phyloP scores from a whole-genome alignment of 2,888 invertebrate genomes.

The Notocelia uddmanniana region DNA sequence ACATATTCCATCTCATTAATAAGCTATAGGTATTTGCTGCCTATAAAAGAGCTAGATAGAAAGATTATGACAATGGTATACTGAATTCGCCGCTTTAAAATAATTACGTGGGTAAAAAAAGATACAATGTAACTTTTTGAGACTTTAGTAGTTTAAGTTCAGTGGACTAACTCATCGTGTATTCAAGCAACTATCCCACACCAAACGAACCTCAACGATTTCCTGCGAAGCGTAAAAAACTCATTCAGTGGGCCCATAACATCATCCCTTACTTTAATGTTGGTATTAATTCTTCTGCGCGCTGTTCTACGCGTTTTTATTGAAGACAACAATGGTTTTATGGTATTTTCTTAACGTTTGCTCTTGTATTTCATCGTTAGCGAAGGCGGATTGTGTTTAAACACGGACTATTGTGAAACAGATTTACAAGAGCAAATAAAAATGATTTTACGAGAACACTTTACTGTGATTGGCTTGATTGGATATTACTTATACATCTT shows the following conservation, averaged over 20 bases:
- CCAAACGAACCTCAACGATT: constrained; percentile 47
- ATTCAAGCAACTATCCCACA: constrained; percentile 45
- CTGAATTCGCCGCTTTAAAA: too few relatives aligned
- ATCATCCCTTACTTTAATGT: constrained; percentile 61
- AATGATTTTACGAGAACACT: constrained; percentile 26
- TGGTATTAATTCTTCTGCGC: constrained; percentile 59
- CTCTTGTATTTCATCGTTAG: constrained; percentile 42
- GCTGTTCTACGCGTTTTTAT: constrained; percentile 54
- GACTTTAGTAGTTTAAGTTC: not conserved
- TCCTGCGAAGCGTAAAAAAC: constrained; percentile 55
- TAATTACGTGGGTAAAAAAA: too few relatives aligned
- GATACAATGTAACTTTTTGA: too few relatives aligned
- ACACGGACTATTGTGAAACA: constrained; percentile 31
- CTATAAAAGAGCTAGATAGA: too few relatives aligned
- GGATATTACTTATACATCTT: too few relatives aligned
- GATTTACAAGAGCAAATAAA: constrained; percentile 39
- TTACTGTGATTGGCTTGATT: constrained; percentile 14
- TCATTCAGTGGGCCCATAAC: constrained; percentile 56
- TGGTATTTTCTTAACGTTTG: constrained; percentile 50
- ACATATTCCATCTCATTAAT: too few relatives aligned
- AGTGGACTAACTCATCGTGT: not conserved
- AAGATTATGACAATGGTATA: too few relatives aligned
- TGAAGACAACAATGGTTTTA: constrained; percentile 57
- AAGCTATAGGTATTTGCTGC: too few relatives aligned
- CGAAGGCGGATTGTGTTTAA: constrained; percentile 36